phyloP scores from a whole-genome alignment of 2,113 vertebrate species.

The Mesembrinibis cayennensis region DNA sequence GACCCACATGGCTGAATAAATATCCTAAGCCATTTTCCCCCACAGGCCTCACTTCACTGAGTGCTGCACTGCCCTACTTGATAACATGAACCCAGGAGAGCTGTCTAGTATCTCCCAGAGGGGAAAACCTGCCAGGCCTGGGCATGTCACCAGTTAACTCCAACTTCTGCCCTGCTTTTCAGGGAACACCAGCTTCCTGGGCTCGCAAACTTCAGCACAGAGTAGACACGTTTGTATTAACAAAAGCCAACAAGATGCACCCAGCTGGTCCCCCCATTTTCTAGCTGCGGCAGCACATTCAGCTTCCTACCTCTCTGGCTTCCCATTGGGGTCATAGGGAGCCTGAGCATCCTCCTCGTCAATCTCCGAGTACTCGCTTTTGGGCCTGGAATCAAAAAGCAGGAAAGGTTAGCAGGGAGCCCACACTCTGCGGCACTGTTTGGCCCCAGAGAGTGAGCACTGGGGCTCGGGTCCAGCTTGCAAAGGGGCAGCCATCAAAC shows the following conservation, averaged over 20 bases:
- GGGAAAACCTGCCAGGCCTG: background rate
- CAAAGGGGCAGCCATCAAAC: background rate
- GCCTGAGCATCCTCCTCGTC: conserved; percentile 96
- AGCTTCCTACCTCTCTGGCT: conserved; percentile 87
- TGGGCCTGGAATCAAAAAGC: conserved; percentile 83
- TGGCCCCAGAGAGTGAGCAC: accelerated
- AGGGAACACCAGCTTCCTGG: background rate
- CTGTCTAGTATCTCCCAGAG: background rate
- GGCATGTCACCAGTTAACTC: background rate
- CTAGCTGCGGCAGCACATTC: background rate
- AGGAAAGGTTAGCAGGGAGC: background rate
- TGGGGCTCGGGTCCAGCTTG: accelerated
- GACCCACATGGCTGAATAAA: background rate
- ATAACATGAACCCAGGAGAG: background rate
- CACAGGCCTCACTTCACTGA: background rate
- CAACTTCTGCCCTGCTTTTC: background rate
- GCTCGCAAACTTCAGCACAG: background rate
- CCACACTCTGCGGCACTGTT: background rate
- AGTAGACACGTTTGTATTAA: background rate
- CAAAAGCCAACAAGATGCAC: accelerated
- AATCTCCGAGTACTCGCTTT: conserved; percentile 97
- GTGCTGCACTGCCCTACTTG: background rate
- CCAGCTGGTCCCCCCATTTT: background rate
- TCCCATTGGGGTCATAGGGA: conserved; percentile 93
- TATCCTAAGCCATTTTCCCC: background rate